Evolutionary conservation across 2,888 invertebrate genomes (phyloP).

Genomic region (Seira ritae): DNA sequence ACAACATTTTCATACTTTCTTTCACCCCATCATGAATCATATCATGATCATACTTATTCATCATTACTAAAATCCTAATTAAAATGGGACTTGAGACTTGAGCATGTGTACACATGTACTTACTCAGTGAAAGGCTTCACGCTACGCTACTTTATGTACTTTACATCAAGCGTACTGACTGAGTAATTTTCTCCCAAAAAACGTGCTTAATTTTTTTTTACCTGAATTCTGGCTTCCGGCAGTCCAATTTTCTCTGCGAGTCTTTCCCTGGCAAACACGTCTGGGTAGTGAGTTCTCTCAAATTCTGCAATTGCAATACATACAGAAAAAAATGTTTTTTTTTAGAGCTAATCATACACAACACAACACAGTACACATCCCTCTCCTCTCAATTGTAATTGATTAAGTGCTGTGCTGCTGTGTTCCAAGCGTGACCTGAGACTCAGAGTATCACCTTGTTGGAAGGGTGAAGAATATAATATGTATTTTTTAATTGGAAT

Average conservation of each 20-base stretch:
- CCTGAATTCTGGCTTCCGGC: conserved; percentile 99
- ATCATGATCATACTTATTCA: not conserved
- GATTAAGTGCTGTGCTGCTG: no score
- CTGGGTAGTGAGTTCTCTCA: conserved; percentile 97
- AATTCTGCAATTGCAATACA: conserved; percentile 88
- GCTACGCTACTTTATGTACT: no score
- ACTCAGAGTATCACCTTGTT: no score
- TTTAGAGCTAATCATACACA: no score
- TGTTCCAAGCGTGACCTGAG: no score
- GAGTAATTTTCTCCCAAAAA: no score
- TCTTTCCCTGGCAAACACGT: conserved; percentile 96
- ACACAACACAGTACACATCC: not conserved
- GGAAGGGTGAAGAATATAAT: no score
- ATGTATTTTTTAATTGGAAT: no score
- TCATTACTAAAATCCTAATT: not conserved
- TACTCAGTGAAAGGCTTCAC: no score
- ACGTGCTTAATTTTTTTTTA: no score
- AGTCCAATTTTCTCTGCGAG: conserved; percentile 98
- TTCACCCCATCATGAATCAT: not conserved
- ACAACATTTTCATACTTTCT: not conserved
- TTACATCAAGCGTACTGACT: no score
- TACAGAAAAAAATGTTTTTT: conserved; percentile 54
- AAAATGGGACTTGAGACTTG: not conserved
- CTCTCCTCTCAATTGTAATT: not conserved
- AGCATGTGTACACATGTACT: no score